Base-by-base conservation (phyloP, 2,797 vertebrate species). In the Malacoraja senta region DNA sequence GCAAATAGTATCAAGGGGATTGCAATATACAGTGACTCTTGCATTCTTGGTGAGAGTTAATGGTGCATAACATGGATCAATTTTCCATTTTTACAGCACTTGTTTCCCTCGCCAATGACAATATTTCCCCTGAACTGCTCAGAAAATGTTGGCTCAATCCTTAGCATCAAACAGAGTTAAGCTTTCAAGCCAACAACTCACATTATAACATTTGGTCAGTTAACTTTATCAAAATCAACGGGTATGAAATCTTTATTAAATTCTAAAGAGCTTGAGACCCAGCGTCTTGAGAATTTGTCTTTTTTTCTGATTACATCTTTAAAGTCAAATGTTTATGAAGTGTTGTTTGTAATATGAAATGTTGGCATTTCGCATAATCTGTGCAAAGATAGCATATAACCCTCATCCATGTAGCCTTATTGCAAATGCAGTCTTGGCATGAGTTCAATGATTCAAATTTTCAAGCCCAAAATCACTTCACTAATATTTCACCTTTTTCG, bases 11-110 rank as follows among this genome's bases (percentile, higher is more conserved):
- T 76, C 71, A 92, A 44, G 71, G 32, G 90, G 90, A 92, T 38
- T 76, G 12, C 72, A 53, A 12, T 53, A 38, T 65, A 86, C 83
- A 86, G 83, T 58, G 61, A 32, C 83, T 86, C 13, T 65, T 6
- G 29, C n/a, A 88, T 68, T 68, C n/a, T 21, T 68, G 63, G 84
- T 35, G 84, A 35, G 84, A 88, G 84, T 88, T 88, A 88, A 88
- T 88, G 84, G 15, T 88, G 84, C 63, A 88, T 88, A 68, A 19
- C 61, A 35, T 88, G 84, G 84, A 68, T 88, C 84, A 68, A 88
- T 35, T 88, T 88, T 68, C 84, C 84, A 88, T 35, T 88, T 86
- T 88, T 68, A 88, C 63, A 88, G 84, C 84, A 88, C 84, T 88
- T 88, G 84, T 63, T 88, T 68, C 32, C 84, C 61, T 35, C 2